A percentile compares a stretch with the other conserved stretches of the same genome.
Conservation (phyloP, 2,797 vertebrate genomes). For the Macropus fuliginosus region DNA sequence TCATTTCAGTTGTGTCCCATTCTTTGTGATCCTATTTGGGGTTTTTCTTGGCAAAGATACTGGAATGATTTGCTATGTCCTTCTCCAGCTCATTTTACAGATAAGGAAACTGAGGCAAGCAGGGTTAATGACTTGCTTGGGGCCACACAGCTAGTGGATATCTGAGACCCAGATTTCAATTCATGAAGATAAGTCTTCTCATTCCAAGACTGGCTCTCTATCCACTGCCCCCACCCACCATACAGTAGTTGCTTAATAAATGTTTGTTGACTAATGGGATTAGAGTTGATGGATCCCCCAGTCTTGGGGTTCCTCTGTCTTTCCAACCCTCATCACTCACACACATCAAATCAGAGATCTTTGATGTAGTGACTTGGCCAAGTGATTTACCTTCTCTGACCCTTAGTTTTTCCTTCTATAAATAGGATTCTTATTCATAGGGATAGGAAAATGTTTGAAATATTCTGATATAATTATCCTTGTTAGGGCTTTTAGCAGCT, state of each 20-base stretch:
- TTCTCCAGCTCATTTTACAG: neutral
- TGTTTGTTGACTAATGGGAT: neutral
- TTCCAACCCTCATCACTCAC: neutral
- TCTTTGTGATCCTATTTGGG: neutral
- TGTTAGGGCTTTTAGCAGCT: neutral
- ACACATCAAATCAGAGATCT: neutral
- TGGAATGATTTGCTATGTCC: neutral
- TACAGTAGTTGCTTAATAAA: neutral
- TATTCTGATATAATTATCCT: constrained; percentile 13
- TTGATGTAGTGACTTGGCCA: neutral
- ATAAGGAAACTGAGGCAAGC: neutral
- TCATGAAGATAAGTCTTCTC: neutral
- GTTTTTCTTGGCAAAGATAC: neutral
- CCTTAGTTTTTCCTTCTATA: neutral
- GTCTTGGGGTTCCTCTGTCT: no score
- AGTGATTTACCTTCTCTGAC: neutral
- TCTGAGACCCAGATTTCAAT: neutral
- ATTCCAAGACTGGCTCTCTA: neutral
- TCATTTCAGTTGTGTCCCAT: neutral
- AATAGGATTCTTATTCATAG: neutral
- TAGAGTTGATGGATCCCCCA: neutral
- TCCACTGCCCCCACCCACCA: neutral
- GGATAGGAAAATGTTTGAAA: constrained; percentile 1
- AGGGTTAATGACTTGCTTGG: neutral
- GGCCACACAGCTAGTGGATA: neutral